Base-by-base conservation (phyloP, 2,888 invertebrate species). In the Crossocerus cetratus region DNA sequence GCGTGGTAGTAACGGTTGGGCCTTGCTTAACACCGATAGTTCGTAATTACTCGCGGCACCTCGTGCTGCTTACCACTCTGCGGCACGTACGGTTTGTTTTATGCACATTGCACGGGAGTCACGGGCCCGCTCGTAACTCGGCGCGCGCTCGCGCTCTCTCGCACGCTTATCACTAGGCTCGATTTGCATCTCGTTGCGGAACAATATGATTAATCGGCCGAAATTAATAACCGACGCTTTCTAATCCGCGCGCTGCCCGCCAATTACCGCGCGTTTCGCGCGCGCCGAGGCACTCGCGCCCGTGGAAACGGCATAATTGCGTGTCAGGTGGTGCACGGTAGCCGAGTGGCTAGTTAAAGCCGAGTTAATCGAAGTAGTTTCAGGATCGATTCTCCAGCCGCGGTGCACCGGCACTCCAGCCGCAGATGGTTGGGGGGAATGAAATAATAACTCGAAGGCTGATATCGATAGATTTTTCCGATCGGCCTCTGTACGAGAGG, bases 181-280 rank as follows among this genome's bases (percentile, higher is more conserved):
- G 16, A 49, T 49, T 49, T 49, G 16, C 14, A 49, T 49, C 49
- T 16, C 49, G n/a, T 49, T 49, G 49, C 49, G 49, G 16, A 49
- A 49, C 49, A 49, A 49, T 49, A 49, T 16, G 14, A 49, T 49
- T 49, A 49, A 49, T 49, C 49, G n/a, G 49, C 49, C n/a, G 16
- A 16, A 49, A 49, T 49, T 49, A 49, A 49, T 49, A 49, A 49
- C 49, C 16, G 49, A 16, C 49, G 16, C 49, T 49, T 49, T 49
- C 49, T 49, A 16, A 49, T 14, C 49, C 49, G 14, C 49, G 14
- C 2, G 49, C 16, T 49, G 49, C 49, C 5, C 49, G 49, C 16
- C 49, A 16, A 49, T 49, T 49, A 49, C 5, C 49, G 8, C 14
- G 49, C 49, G 49, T 49, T 49, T 49, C 14, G 16, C 49, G 5